phyloP scores from a whole-genome alignment of 2,888 invertebrate species.

The Monochamus alternatus region DNA sequence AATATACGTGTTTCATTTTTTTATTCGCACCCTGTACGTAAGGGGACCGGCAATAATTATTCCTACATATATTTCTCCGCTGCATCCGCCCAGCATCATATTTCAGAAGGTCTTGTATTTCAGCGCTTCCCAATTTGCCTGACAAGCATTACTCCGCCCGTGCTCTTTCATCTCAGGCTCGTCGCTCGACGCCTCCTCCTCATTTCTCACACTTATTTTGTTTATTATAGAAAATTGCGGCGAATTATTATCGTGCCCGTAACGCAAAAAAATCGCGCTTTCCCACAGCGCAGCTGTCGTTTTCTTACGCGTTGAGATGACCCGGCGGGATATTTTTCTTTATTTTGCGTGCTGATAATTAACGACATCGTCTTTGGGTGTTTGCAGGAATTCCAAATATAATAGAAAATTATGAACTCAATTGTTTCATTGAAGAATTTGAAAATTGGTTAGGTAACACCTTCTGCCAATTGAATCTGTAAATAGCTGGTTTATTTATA shows the following conservation, averaged over 20 bases:
- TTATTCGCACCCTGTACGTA: neutral
- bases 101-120: conserved; percentile 50
- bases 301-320: neutral
- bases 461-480: no score
- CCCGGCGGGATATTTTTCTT: neutral
- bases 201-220: conserved; percentile 58
- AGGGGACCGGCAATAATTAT: conserved; percentile 16
- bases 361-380: no score
- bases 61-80: conserved; percentile 18
- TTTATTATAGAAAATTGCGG: conserved; percentile 61
- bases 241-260: conserved; percentile 53
- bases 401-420: no score
- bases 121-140: conserved; percentile 63
- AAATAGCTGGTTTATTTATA: no score
- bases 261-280: conserved; percentile 34
- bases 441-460: no score
- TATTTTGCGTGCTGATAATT: no score
- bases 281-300: conserved; percentile 32
- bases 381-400: no score
- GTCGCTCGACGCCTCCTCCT: conserved; percentile 44
- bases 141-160: conserved; percentile 60
- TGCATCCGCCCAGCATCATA: conserved; percentile 36
- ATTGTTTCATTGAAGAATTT: no score
- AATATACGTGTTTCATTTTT: neutral
- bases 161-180: conserved; percentile 58